phyloP scores from a whole-genome alignment of 2,113 vertebrate genomes.

The Ameiurus melas region DNA sequence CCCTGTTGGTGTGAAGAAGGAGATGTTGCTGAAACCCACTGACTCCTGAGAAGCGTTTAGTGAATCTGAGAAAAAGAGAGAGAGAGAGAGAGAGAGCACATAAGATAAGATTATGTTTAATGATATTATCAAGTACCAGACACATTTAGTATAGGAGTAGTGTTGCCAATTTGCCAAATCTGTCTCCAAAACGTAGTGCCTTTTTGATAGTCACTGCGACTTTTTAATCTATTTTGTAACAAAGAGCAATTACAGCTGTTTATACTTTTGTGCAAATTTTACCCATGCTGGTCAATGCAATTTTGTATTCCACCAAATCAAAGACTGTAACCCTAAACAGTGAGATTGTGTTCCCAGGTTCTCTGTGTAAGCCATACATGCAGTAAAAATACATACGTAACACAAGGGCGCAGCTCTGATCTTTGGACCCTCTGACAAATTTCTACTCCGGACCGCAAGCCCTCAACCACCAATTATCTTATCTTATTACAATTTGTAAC shows the following conservation, averaged over 20 bases:
- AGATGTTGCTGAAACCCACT: constrained; percentile 74
- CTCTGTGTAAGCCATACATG: too few relatives aligned
- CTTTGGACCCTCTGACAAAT: too few relatives aligned
- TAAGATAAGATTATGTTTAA: neutral
- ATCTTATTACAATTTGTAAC: too few relatives aligned
- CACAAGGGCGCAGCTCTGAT: too few relatives aligned
- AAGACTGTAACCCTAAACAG: neutral
- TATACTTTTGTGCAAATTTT: neutral
- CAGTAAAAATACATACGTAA: neutral
- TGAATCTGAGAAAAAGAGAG: constrained; percentile 55
- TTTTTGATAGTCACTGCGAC: neutral
- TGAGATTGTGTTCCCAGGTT: neutral
- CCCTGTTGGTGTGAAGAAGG: constrained; percentile 79
- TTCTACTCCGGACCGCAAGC: too few relatives aligned
- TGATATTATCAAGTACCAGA: neutral
- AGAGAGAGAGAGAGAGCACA: neutral
- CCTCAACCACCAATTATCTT: too few relatives aligned
- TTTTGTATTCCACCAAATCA: neutral
- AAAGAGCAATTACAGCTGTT: neutral
- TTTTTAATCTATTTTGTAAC: neutral
- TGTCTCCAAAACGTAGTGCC: neutral
- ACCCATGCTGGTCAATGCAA: neutral
- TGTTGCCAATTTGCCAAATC: neutral
- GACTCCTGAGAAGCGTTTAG: constrained; percentile 81
- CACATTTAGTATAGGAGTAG: neutral